Evolutionary conservation across 1,140 invertebrate species (phyloP).

Genomic region (Philotrypesis tridentata): DNA sequence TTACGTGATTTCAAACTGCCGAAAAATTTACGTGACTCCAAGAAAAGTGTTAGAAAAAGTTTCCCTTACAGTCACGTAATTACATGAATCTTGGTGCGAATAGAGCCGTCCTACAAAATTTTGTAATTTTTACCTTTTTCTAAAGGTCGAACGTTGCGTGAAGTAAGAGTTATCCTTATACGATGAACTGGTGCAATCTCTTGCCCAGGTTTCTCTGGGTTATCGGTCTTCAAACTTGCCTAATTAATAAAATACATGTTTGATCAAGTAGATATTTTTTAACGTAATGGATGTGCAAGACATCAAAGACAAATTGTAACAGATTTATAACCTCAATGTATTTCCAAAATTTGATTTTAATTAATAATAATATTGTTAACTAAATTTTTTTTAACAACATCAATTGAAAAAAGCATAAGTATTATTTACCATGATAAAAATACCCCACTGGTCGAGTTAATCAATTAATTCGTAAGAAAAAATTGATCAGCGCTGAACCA

Average conservation of each 20-base stretch:
- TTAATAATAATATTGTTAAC: not conserved
- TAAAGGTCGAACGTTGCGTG: constrained; percentile 95
- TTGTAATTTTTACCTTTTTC: constrained; percentile 86
- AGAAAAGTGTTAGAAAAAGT: too few relatives aligned
- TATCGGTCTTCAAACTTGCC: constrained; percentile 80
- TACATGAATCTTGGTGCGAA: too few relatives aligned
- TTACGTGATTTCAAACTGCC: too few relatives aligned
- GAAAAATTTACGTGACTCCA: too few relatives aligned
- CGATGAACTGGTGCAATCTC: constrained; percentile 90
- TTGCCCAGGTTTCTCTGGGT: constrained; percentile 88
- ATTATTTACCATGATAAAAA: constrained; percentile 32
- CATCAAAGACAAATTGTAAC: not conserved
- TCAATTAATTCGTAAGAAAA: constrained; percentile 35
- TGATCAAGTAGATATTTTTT: not conserved
- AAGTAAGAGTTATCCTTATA: constrained; percentile 98
- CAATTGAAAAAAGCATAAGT: not conserved
- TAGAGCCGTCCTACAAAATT: too few relatives aligned
- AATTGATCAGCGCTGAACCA: constrained; percentile 48
- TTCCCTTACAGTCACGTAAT: too few relatives aligned
- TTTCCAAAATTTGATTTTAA: not conserved
- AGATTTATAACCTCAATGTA: constrained; percentile 26
- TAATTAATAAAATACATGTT: constrained; percentile 56
- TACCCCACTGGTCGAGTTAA: constrained; percentile 34
- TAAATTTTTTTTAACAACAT: constrained; percentile 12
- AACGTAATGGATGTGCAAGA: not conserved